phyloP scores from a whole-genome alignment of 2,888 invertebrate genomes.

The Cantharis rufa region DNA sequence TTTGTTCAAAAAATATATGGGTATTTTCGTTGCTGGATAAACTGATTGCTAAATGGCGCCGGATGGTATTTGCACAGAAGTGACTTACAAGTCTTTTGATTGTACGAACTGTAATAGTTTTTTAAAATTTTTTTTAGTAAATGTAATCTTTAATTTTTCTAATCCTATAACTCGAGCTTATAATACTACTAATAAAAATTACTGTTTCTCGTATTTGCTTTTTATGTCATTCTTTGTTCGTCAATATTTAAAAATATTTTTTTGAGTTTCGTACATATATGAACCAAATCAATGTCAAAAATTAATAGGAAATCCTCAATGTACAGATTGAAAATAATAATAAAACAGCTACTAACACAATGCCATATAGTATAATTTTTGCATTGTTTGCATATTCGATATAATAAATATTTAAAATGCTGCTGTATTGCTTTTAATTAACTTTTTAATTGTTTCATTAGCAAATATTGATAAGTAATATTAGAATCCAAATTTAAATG shows the following conservation, averaged over 20 bases:
- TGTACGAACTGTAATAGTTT: too few relatives aligned
- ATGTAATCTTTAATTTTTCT: not conserved
- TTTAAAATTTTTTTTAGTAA: too few relatives aligned
- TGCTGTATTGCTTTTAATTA: not conserved
- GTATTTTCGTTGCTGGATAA: not conserved
- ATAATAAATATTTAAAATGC: not conserved
- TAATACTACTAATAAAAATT: too few relatives aligned
- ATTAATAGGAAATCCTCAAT: too few relatives aligned
- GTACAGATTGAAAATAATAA: not conserved
- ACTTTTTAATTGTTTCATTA: not conserved
- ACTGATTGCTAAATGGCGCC: not conserved
- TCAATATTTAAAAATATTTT: too few relatives aligned
- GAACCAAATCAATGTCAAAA: too few relatives aligned
- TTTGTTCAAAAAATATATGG: too few relatives aligned
- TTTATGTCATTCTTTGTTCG: too few relatives aligned
- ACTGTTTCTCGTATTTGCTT: too few relatives aligned
- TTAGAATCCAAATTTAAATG: not conserved
- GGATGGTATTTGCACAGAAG: not conserved
- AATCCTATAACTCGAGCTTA: too few relatives aligned
- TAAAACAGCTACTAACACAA: not conserved
- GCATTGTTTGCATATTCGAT: not conserved
- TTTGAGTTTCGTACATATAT: too few relatives aligned
- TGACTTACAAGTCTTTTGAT: not conserved
- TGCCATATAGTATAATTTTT: not conserved
- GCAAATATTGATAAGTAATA: not conserved